Base-by-base conservation (phyloP, 2,888 invertebrate species). In the Heliconius sara region DNA sequence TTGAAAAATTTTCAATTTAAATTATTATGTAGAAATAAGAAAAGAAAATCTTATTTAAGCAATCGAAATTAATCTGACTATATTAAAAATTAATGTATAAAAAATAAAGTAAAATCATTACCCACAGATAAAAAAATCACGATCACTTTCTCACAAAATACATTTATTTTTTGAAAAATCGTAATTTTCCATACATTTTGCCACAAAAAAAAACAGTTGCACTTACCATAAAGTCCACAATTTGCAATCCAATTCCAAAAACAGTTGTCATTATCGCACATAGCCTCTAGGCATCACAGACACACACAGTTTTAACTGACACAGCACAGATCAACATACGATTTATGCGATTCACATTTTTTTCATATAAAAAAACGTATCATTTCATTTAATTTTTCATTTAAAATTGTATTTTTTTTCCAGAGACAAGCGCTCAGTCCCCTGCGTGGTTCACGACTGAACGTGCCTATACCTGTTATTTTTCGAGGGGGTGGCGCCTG, bases 241-340 rank as follows among this genome's bases (percentile, higher is more conserved):
- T 88, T 90, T 88, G 89, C 90, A 93, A 94, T 94, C 93, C 94
- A 93, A 91, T 92, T 88, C 91, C 91, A 92, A 85, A 90, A 85
- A 89, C 90, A 90, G 90, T 90, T 91, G 90, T 87, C 93, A 92
- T 92, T 93, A 91, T 92, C 92, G 92, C 93, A 91, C 90, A 92
- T 90, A 91, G 88, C 89, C 91, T 91, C 91, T 92, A 89, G 90
- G 89, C 94, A 94, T 93, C 88, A 91, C 91, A 92, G 91, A 92
- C 91, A 92, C 89, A 83, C 88, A 90, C 92, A 90, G 91, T 92
- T 91, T 91, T 92, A 92, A 91, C 89, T 88, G 87, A 85, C 82
- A 89, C 73, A 72, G 72, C 72, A 60, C 60, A 73, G 60, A 39
- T 30, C 5, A n/a, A 27, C 43, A 27, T 22, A 43, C 10, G 10